These are phyloP conservation scores for Eristalis pertinax DNA, from an alignment of 2,888 invertebrate genomes.

Conservation along the genomic window DNA sequence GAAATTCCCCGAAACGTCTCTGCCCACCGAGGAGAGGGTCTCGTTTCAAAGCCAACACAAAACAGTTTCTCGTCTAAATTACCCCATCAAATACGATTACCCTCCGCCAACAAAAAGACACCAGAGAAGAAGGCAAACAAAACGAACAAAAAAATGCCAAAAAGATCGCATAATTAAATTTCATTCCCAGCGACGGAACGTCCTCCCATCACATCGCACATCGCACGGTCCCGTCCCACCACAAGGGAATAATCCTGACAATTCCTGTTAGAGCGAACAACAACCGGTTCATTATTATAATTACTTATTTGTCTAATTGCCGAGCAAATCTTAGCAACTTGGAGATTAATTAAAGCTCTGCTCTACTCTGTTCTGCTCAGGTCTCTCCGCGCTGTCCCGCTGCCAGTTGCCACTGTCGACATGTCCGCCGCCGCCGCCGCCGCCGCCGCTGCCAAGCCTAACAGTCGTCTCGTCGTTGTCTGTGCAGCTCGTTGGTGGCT, in stretches of 20 bases:
- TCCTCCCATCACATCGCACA: not conserved
- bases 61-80: conserved; percentile 6
- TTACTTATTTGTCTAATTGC: conserved; percentile 72
- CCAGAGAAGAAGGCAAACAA: not conserved
- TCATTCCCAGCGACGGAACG: conserved; percentile 4
- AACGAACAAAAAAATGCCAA: not conserved
- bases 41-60: not conserved
- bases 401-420: not conserved
- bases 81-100: conserved; percentile 17
- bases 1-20: not conserved
- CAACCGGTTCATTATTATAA: conserved; percentile 65
- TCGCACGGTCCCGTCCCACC: conserved; percentile 16
- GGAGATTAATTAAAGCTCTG: conserved; percentile 67
- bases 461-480: not conserved
- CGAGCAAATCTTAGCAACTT: conserved; percentile 70
- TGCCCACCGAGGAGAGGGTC: not conserved
- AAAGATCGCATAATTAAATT: conserved; percentile 42
- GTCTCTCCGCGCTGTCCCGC: conserved; percentile 3
- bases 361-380: not conserved
- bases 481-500: conserved; percentile 33
- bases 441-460: conserved; percentile 2
- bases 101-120: not conserved
- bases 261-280: conserved; percentile 30
- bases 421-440: no score
- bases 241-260: conserved; percentile 54